A percentile compares a stretch with the other conserved stretches of the same genome.
Conservation (phyloP, 2,888 invertebrate genomes). For the Epicampocera succincta region DNA sequence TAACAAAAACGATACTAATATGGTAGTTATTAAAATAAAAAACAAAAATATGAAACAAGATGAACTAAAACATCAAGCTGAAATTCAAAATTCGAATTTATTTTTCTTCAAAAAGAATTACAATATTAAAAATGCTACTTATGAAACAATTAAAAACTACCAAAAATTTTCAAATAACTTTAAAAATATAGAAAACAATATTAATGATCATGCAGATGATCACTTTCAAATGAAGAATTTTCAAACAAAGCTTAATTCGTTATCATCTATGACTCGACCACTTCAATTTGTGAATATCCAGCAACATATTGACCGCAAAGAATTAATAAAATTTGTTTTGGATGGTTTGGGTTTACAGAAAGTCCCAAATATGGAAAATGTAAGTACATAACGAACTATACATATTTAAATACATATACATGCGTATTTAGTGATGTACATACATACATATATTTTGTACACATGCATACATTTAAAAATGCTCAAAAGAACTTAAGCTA, state of each 20-base stretch:
- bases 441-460: too few species aligned
- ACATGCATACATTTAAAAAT: too few species aligned
- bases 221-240: constrained; percentile 2
- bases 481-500: too few species aligned
- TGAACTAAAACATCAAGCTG: neutral
- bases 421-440: too few species aligned
- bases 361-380: constrained; percentile 78
- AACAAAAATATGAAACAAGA: constrained; percentile 14
- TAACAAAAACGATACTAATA: neutral
- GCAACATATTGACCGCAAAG: constrained; percentile 70
- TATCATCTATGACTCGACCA: neutral
- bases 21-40: neutral
- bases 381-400: constrained; percentile 65
- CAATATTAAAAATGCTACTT: constrained; percentile 5
- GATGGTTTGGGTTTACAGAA: constrained; percentile 76
- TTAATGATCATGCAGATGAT: neutral
- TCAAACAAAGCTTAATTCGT: constrained; percentile 9
- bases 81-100: constrained; percentile 19
- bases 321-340: constrained; percentile 76
- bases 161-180: too few species aligned
- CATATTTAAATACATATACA: neutral
- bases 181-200: neutral
- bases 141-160: neutral
- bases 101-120: constrained; percentile 3
- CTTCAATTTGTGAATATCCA: constrained; percentile 15